Evolutionary conservation across 2,797 vertebrate genomes (phyloP).

Genomic region (Parotocinclus haroldoi): DNA sequence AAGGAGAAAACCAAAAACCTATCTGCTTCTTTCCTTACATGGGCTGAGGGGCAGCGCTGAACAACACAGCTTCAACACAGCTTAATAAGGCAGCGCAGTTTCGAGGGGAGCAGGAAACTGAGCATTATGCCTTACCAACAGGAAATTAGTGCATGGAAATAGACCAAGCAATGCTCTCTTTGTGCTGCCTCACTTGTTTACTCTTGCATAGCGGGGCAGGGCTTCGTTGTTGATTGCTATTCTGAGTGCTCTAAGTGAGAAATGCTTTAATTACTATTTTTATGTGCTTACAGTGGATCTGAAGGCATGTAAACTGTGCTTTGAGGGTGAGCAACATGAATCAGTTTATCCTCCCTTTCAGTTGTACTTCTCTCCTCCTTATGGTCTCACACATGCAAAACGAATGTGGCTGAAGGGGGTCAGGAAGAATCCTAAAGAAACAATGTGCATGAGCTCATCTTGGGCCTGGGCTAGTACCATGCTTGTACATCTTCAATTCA

Average conservation of each 20-base stretch:
- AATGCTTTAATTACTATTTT: not conserved
- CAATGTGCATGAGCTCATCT: conserved; percentile 44
- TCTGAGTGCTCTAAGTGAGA: conserved; percentile 27
- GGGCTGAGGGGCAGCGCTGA: conserved; percentile 11
- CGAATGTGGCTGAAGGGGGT: conserved; percentile 30
- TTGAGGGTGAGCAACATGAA: not conserved
- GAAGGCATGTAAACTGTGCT: not conserved
- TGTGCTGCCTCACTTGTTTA: conserved; percentile 46
- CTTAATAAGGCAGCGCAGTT: conserved; percentile 36
- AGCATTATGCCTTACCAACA: conserved; percentile 11
- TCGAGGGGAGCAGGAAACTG: conserved; percentile 28
- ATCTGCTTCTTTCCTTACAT: conserved; percentile 42
- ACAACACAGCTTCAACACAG: conserved; percentile 32
- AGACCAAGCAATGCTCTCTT: conserved; percentile 42
- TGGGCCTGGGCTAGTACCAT: conserved; percentile 8
- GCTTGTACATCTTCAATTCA: conserved; percentile 27
- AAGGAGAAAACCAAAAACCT: conserved; percentile 11
- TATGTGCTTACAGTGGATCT: not conserved
- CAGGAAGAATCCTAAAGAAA: conserved; percentile 28
- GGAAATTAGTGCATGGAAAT: conserved; percentile 37
- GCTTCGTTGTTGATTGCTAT: conserved; percentile 27
- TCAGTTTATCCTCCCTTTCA: conserved; percentile 18
- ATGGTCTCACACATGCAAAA: conserved; percentile 20
- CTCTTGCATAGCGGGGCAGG: conserved; percentile 26
- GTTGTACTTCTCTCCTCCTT: not conserved